A percentile compares a stretch with the other conserved stretches of the same genome.
These are phyloP conservation scores for Eidolon helvum DNA, from an alignment of 2,113 vertebrate species.

Conservation along the genomic window DNA sequence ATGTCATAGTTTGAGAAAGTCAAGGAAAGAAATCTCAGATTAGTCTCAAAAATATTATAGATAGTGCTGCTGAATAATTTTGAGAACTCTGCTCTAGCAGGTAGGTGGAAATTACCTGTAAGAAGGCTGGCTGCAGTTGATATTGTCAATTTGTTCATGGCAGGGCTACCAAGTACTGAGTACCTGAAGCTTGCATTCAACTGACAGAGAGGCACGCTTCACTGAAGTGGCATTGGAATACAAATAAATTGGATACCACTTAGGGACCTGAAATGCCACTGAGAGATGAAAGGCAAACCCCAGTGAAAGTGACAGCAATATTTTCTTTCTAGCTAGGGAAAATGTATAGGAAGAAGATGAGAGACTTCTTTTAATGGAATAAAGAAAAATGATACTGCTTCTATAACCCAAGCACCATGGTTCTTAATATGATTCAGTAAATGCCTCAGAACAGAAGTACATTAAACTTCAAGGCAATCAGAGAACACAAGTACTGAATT, in stretches of 20 bases:
- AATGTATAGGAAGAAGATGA: slow-evolving; percentile 70
- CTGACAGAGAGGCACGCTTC: slow-evolving; percentile 73
- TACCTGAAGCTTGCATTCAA: slow-evolving; percentile 59
- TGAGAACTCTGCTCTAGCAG: slow-evolving; percentile 55
- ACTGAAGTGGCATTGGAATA: slow-evolving; percentile 74
- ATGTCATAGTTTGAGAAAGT: slow-evolving; percentile 18
- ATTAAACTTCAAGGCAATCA: slow-evolving; percentile 45
- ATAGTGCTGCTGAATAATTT: slow-evolving; percentile 58
- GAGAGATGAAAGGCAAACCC: slow-evolving; percentile 79
- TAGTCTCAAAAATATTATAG: slow-evolving; percentile 21
- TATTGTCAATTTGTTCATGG: slow-evolving; percentile 75
- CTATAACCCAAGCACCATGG: slow-evolving; percentile 34
- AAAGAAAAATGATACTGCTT: slow-evolving; percentile 69
- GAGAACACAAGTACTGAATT: slow-evolving; percentile 10
- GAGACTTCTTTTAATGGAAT: slow-evolving; percentile 63
- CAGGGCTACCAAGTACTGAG: slow-evolving; percentile 57
- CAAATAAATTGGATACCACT: slow-evolving; percentile 81
- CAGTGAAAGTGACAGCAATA: slow-evolving; percentile 76
- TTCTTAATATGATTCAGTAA: slow-evolving; percentile 68
- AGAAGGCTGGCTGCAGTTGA: slow-evolving; percentile 66
- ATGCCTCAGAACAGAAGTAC: slow-evolving; percentile 64
- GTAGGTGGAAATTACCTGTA: slow-evolving; percentile 56
- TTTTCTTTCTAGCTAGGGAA: slow-evolving; percentile 74
- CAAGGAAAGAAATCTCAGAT: background rate
- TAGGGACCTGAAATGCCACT: slow-evolving; percentile 72